Base-by-base conservation (phyloP, 1,140 invertebrate species). In the Drosophila carrolli region DNA sequence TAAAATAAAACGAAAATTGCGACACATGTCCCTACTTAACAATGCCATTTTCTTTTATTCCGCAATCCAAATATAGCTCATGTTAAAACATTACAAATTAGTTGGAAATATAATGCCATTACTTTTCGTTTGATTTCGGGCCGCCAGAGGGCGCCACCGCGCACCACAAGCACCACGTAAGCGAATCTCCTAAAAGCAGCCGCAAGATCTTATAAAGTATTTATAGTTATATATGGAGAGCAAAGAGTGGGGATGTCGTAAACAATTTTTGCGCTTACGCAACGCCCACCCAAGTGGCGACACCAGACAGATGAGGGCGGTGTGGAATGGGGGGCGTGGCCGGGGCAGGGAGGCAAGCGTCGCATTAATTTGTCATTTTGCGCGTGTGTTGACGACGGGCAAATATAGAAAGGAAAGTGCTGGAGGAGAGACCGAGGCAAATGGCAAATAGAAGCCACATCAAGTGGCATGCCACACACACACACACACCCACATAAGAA, bases 321-420 rank as follows among this genome's bases (percentile, higher is more conserved):
- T 14, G 47, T 19, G 6, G 19, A 38, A 29, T 14, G 27, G 29
- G 53, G 40, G 62, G 38, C 56, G 74, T 40, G 66, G 41, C 40
- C 9, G 44, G 41, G 53, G 46, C 32, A 55, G 38, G 38, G 65
- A 56, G 81, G 58, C 72, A 65, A 78, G 78, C 74, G 59, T 79
- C 63, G 71, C 83, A 86, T 86, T 86, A 86, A 86, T 86, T 86
- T 86, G 83, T 86, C 83, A 86, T 86, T 86, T 88, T 75, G 70
- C 78, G 66, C 56, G 75, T 84, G 37, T 82, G 81, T 65, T 68
- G 75, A 84, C 81, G 75, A 75, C 59, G 67, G 46, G 58, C 44
- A 75, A 75, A 65, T 50, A 72, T 44, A 35, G 29, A 16, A 32
- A 43, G 40, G 23, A 29, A 23, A 32, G 5, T 1, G 19, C 38